Conservation (phyloP, 2,113 vertebrate species). For the Caloenas nicobarica region DNA sequence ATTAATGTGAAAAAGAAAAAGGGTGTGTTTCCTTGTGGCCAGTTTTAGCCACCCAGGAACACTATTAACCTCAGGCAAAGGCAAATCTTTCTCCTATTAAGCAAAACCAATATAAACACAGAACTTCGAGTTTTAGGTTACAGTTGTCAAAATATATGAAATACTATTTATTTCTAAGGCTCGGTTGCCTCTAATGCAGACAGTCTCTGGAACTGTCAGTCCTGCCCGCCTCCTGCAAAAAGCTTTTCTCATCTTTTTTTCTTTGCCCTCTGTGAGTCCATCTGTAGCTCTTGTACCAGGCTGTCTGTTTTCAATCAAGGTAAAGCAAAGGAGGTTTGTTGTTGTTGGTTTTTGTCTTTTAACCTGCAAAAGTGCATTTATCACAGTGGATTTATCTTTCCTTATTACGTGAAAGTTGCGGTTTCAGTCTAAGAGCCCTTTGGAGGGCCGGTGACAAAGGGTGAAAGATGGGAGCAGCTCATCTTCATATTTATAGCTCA, state of each 20-base stretch:
- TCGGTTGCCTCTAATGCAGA: slow-evolving; percentile 6
- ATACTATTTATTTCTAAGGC: slow-evolving; percentile 47
- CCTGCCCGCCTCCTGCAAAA: not conserved
- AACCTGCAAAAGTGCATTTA: not conserved
- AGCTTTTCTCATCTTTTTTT: not conserved
- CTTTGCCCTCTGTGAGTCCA: not conserved
- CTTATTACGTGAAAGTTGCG: not conserved
- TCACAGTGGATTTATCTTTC: not conserved
- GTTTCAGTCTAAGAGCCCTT: not conserved
- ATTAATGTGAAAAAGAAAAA: slow-evolving; percentile 73
- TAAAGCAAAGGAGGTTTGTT: not conserved
- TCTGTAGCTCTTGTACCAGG: not conserved
- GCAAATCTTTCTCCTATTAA: slow-evolving; percentile 63
- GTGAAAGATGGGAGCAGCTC: not conserved
- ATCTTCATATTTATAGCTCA: not conserved
- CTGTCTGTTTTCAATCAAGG: not conserved
- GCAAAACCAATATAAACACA: slow-evolving; percentile 74
- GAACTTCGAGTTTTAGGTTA: slow-evolving; percentile 67
- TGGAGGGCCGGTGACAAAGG: slow-evolving; percentile 7
- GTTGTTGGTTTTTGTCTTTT: not conserved
- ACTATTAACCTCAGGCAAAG: slow-evolving; percentile 77
- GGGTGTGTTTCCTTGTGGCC: slow-evolving; percentile 76
- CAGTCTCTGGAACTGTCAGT: slow-evolving; percentile 1
- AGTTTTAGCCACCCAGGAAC: slow-evolving; percentile 80
- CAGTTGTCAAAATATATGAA: slow-evolving; percentile 63